phyloP scores from a whole-genome alignment of 1,140 invertebrate species.

The Branchinecta lindahli region DNA sequence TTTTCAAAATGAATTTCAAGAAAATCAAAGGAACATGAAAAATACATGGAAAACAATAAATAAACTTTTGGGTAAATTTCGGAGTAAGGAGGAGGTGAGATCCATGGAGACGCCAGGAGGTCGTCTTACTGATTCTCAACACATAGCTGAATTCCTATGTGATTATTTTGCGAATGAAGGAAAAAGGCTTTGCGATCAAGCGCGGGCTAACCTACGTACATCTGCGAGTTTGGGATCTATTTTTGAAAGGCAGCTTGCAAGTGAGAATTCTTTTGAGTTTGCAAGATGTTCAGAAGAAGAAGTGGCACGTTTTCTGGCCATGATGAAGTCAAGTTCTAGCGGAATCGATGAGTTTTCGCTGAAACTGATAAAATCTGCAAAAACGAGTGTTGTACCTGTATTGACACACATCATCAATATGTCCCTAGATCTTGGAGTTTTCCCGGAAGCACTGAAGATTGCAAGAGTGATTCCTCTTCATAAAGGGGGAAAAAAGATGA shows the following conservation, averaged over 20 bases:
- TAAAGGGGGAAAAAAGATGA: not conserved
- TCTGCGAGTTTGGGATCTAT: conserved; percentile 6
- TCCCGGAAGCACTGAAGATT: too few relatives aligned
- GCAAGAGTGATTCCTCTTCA: not conserved
- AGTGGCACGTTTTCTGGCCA: not conserved
- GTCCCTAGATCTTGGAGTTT: not conserved
- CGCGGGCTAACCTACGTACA: too few relatives aligned
- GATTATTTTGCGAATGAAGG: not conserved
- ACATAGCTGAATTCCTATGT: not conserved
- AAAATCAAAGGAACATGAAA: too few relatives aligned
- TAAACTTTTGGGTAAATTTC: not conserved
- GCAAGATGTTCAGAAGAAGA: not conserved
- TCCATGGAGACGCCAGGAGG: not conserved
- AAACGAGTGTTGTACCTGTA: conserved; percentile 2
- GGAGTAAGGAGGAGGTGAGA: not conserved
- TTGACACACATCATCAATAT: not conserved
- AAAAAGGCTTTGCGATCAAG: conserved; percentile 3
- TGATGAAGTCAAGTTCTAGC: not conserved
- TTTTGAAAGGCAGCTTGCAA: conserved; percentile 3
- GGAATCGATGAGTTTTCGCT: not conserved
- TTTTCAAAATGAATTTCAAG: not conserved
- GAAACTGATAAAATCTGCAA: not conserved
- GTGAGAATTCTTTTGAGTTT: not conserved
- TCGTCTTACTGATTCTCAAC: too few relatives aligned
- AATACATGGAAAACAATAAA: too few relatives aligned